phyloP scores from a whole-genome alignment of 2,113 vertebrate genomes.

The Leptodactylus fuscus region DNA sequence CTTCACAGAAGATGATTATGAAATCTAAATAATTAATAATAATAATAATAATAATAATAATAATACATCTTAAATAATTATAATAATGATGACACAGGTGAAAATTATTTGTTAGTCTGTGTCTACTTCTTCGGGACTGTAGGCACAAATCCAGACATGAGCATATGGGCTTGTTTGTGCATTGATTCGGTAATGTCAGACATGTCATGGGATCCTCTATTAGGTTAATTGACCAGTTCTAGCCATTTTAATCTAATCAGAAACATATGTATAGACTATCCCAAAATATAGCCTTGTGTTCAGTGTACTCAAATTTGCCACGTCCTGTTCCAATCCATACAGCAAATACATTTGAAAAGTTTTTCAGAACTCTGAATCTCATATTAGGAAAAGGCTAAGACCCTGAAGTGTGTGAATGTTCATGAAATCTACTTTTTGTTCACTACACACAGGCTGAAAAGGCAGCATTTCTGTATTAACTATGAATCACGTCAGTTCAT shows the following conservation, averaged over 20 bases:
- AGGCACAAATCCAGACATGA: not conserved
- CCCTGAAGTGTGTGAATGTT: not conserved
- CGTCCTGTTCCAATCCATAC: not conserved
- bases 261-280: not conserved
- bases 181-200: not conserved
- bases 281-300: not conserved
- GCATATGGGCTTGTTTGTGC: not conserved
- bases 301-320: not conserved
- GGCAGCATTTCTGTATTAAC: constrained; percentile 34
- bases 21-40: not conserved
- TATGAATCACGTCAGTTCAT: constrained; percentile 55
- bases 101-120: not conserved
- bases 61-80: too few species aligned
- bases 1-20: not conserved
- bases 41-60: too few species aligned
- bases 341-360: not conserved
- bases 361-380: not conserved
- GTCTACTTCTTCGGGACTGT: not conserved
- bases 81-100: too few species aligned
- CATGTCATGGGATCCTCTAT: not conserved
- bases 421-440: constrained; percentile 42
- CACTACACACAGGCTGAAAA: not conserved
- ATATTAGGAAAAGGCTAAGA: not conserved
- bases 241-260: not conserved
- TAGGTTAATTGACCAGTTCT: not conserved